Conservation (phyloP, 2,113 vertebrate species). For the Eptesicus fuscus region DNA sequence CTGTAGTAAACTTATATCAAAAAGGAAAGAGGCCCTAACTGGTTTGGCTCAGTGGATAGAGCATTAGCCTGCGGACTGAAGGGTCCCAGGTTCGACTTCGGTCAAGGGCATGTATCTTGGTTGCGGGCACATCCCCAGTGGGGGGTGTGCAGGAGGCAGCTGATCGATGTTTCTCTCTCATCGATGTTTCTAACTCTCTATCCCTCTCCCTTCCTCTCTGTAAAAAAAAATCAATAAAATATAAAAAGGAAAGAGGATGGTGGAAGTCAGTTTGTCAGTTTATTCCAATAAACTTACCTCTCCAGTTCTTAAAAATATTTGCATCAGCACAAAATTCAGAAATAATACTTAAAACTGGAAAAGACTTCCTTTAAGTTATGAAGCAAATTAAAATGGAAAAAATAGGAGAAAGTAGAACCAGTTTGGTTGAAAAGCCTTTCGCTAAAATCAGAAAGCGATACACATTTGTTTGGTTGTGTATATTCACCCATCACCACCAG, state of each 20-base stretch:
- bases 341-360: slow-evolving; percentile 40
- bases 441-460: neutral
- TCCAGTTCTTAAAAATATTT: slow-evolving; percentile 60
- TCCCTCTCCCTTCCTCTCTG: no score
- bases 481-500: fast-evolving
- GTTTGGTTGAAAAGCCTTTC: slow-evolving; percentile 54
- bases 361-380: slow-evolving; percentile 33
- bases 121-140: no score
- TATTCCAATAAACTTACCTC: slow-evolving; percentile 66
- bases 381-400: slow-evolving; percentile 41
- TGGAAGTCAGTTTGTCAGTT: slow-evolving; percentile 69
- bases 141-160: no score
- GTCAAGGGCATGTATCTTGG: no score
- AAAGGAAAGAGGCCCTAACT: no score
- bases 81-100: no score
- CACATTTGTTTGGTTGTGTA: neutral
- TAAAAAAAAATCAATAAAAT: no score
- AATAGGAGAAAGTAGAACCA: slow-evolving; percentile 57
- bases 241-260: neutral
- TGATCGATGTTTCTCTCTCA: no score
- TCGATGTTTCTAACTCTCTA: no score
- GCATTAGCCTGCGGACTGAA: no score
- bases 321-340: slow-evolving; percentile 56
- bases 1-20: slow-evolving; percentile 34
- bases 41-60: no score